These are phyloP conservation scores for Clarias gariepinus DNA, from an alignment of 2,113 vertebrate species.

Conservation along the genomic window DNA sequence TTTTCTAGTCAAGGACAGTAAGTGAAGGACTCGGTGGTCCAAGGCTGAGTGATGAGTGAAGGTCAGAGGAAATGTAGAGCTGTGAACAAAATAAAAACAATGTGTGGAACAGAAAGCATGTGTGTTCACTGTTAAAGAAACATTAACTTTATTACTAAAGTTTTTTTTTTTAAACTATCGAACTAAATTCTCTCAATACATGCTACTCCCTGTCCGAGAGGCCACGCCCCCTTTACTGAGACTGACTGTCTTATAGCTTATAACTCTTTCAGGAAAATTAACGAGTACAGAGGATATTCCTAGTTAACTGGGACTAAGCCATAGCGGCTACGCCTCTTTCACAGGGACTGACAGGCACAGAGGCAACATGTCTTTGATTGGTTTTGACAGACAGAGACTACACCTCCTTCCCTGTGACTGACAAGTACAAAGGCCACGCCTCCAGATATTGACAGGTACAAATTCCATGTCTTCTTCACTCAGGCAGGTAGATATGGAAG, in stretches of 20 bases:
- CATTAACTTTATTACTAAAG: not conserved
- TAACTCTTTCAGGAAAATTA: not conserved
- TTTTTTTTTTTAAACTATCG: not conserved
- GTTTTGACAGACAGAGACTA: not conserved
- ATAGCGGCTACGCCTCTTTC: not conserved
- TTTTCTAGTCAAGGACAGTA: slow-evolving; percentile 15
- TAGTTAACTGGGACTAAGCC: not conserved
- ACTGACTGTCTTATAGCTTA: not conserved
- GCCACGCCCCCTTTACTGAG: not conserved
- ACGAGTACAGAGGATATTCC: not conserved
- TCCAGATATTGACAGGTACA: slow-evolving; percentile 3
- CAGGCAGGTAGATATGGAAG: not conserved
- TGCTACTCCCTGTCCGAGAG: not conserved
- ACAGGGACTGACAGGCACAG: not conserved
- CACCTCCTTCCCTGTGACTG: not conserved
- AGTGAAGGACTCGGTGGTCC: slow-evolving; percentile 2
- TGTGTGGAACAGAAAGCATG: not conserved
- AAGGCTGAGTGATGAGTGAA: slow-evolving; percentile 30
- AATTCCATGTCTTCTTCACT: not conserved
- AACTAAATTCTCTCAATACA: not conserved
- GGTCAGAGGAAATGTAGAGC: slow-evolving; percentile 15
- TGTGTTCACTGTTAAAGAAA: not conserved
- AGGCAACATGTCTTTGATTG: not conserved
- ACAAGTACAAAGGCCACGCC: not conserved
- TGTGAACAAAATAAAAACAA: slow-evolving; percentile 15